These are phyloP conservation scores for Albula goreensis DNA, from an alignment of 2,113 vertebrate species.

Conservation along the genomic window DNA sequence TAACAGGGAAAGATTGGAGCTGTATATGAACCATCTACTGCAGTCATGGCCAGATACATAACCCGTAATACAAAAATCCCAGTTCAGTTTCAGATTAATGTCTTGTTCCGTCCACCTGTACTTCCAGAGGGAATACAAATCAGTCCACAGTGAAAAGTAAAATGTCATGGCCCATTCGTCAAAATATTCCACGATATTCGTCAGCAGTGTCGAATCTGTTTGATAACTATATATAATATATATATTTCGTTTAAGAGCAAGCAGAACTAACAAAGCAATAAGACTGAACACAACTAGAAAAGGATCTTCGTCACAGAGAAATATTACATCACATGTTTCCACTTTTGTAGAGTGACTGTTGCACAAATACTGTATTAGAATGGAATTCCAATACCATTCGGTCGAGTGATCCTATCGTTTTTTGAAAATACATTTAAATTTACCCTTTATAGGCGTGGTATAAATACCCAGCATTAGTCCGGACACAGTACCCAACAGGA, in stretches of 20 bases:
- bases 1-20: slow-evolving; percentile 20
- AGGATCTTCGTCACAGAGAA: not conserved
- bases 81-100: not conserved
- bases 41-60: not conserved
- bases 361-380: too few species aligned
- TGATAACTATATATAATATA: not conserved
- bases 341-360: not conserved
- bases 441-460: not conserved
- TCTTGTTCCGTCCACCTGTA: not conserved
- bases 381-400: too few species aligned
- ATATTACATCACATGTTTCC: not conserved
- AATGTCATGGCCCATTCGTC: not conserved
- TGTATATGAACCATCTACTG: not conserved
- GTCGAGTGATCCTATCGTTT: too few species aligned
- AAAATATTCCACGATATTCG: not conserved
- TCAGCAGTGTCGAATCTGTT: not conserved
- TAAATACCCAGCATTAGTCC: slow-evolving; percentile 37
- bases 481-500: slow-evolving; percentile 54
- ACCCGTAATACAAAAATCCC: not conserved
- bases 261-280: not conserved
- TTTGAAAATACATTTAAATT: too few species aligned
- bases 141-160: not conserved
- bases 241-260: not conserved
- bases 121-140: not conserved
- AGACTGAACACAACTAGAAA: too few species aligned